phyloP scores from a whole-genome alignment of 2,113 vertebrate species.

The Heterocephalus glaber region DNA sequence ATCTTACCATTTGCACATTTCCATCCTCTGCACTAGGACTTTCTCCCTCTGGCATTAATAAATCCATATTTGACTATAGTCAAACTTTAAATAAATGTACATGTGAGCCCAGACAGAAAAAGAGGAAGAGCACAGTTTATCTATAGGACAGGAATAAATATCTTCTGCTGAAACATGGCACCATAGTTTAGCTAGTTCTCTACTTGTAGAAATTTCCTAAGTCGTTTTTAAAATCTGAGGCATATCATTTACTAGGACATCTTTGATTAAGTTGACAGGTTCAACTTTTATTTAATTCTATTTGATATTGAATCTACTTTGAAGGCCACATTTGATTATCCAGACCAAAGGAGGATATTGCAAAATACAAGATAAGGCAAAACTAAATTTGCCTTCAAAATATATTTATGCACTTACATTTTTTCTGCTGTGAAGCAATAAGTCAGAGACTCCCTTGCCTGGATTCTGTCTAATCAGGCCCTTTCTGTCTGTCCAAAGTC shows the following conservation, averaged over 20 bases:
- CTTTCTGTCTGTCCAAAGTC: not conserved
- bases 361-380: conserved; percentile 56
- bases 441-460: not conserved
- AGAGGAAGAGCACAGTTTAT: not conserved
- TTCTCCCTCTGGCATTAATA: conserved; percentile 16
- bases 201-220: conserved; percentile 5
- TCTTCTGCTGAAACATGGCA: not conserved
- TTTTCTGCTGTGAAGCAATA: not conserved
- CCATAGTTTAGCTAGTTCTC: not conserved
- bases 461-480: not conserved
- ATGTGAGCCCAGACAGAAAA: not conserved
- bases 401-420: not conserved
- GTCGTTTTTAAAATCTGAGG: conserved; percentile 41
- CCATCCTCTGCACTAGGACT: not conserved
- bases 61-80: not conserved
- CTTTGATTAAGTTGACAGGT: conserved; percentile 44
- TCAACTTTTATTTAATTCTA: conserved; percentile 64
- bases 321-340: conserved; percentile 38
- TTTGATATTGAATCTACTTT: not conserved
- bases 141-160: not conserved
- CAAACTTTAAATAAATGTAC: conserved; percentile 23
- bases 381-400: conserved; percentile 45
- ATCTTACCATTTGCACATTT: not conserved
- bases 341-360: not conserved
- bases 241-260: not conserved